phyloP scores from a whole-genome alignment of 2,888 invertebrate genomes.

The Ecliptopera silaceata region DNA sequence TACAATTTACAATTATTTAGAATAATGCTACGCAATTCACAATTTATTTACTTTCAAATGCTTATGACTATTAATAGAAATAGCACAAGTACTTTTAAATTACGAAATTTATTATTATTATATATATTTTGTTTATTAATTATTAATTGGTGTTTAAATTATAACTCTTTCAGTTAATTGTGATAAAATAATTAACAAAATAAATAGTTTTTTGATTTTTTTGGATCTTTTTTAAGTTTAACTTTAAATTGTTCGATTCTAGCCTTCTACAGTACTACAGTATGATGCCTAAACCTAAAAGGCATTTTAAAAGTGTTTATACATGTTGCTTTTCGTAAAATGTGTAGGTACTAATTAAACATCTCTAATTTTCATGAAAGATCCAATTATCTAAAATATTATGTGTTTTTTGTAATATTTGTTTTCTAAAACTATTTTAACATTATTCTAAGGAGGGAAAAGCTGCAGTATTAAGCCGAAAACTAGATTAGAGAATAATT shows the following conservation, averaged over 20 bases:
- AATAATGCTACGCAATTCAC: conserved; percentile 77
- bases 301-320: conserved; percentile 23
- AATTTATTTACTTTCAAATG: conserved; percentile 26
- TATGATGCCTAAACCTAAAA: conserved; percentile 39
- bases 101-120: not conserved
- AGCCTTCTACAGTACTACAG: conserved; percentile 40
- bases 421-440: conserved; percentile 4
- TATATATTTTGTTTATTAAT: not conserved
- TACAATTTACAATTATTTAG: conserved; percentile 79
- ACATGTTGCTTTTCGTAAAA: conserved; percentile 1
- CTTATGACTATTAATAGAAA: conserved; percentile 3
- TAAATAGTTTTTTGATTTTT: not conserved
- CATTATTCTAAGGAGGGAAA: conserved; percentile 14
- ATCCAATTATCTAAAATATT: not conserved
- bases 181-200: conserved; percentile 6
- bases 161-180: not conserved
- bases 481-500: conserved; percentile 14
- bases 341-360: no score
- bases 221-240: conserved; percentile 7
- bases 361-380: no score
- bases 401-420: not conserved
- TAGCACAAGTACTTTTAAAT: not conserved
- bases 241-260: conserved; percentile 36
- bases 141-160: not conserved
- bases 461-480: conserved; percentile 26